Percentiles rank a stretch among this genome's conserved stretches.
Conservation (phyloP, 1,140 invertebrate species). For the Drosophila melanica region DNA sequence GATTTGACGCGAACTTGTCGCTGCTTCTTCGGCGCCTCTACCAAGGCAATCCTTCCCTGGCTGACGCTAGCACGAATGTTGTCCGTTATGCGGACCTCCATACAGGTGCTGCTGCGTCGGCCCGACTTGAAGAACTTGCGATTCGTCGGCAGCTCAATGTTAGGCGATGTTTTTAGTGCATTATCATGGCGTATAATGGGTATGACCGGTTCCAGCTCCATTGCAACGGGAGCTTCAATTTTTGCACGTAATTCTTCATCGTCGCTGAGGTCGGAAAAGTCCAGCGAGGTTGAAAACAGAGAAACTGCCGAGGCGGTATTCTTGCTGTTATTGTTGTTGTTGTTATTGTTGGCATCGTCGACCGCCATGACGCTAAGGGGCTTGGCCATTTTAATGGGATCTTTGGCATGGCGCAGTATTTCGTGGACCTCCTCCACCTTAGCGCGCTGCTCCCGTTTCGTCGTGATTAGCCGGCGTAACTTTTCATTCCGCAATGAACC, state of each 20-base stretch:
- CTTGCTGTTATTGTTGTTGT: slow-evolving; percentile 40
- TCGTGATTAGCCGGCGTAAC: slow-evolving; percentile 61
- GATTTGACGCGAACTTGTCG: slow-evolving; percentile 61
- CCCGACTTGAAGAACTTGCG: slow-evolving; percentile 80
- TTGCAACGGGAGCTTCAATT: not conserved
- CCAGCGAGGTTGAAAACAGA: slow-evolving; percentile 15
- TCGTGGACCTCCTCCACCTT: slow-evolving; percentile 73
- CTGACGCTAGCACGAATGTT: slow-evolving; percentile 71
- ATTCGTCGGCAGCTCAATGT: slow-evolving; percentile 13
- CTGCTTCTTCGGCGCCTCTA: slow-evolving; percentile 51
- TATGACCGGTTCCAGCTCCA: slow-evolving; percentile 68
- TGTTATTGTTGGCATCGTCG: slow-evolving; percentile 62
- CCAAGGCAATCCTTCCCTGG: slow-evolving; percentile 67
- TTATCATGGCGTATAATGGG: slow-evolving; percentile 61
- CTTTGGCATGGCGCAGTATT: slow-evolving; percentile 58
- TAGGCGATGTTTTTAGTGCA: slow-evolving; percentile 14
- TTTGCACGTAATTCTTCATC: slow-evolving; percentile 28
- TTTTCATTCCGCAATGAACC: slow-evolving; percentile 69
- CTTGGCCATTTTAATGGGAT: slow-evolving; percentile 80
- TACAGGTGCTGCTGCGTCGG: slow-evolving; percentile 57
- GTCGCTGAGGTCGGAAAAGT: slow-evolving; percentile 67
- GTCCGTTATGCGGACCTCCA: slow-evolving; percentile 75
- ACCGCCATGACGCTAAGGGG: slow-evolving; percentile 54
- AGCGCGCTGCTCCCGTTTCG: slow-evolving; percentile 65
- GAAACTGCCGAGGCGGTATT: not conserved